phyloP scores from a whole-genome alignment of 2,888 invertebrate genomes.

The Drosophila limbata region DNA sequence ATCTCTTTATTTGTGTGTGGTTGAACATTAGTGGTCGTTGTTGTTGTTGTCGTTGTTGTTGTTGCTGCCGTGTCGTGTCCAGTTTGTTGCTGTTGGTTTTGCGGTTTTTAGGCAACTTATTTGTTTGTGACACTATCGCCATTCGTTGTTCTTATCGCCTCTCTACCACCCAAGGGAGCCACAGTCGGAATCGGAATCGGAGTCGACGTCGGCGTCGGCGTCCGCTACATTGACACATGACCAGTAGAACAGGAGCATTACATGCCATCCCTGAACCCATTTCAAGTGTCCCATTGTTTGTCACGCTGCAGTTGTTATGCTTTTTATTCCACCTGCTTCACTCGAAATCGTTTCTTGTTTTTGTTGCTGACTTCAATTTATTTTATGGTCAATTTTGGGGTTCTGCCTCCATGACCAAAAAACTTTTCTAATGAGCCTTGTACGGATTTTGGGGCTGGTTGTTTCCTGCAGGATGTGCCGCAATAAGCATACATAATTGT shows the following conservation, averaged over 20 bases:
- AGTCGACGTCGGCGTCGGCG: constrained; percentile 2
- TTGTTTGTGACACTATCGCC: constrained; percentile 75
- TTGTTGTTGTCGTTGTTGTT: constrained; percentile 14
- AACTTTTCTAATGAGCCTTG: constrained; percentile 72
- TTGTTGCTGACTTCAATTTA: constrained; percentile 66
- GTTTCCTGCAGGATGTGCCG: constrained; percentile 50
- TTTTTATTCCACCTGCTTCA: constrained; percentile 43
- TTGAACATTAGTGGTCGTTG: constrained; percentile 74
- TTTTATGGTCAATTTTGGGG: constrained; percentile 62
- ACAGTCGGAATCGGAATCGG: constrained; percentile 9
- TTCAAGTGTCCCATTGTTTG: constrained; percentile 63
- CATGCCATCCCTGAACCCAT: constrained; percentile 54
- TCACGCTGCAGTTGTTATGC: constrained; percentile 68
- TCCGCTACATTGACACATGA: constrained; percentile 60
- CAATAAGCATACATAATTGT: constrained; percentile 66
- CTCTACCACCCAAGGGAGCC: constrained; percentile 40
- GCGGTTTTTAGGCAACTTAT: constrained; percentile 77
- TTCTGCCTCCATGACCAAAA: constrained; percentile 41
- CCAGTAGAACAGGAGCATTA: constrained; percentile 36
- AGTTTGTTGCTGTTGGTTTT: constrained; percentile 67
- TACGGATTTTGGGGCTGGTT: constrained; percentile 58
- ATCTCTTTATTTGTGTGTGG: constrained; percentile 66
- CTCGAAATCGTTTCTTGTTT: constrained; percentile 23
- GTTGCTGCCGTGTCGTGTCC: constrained; percentile 45
- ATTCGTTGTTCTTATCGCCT: constrained; percentile 62